A percentile compares a stretch with the other conserved stretches of the same genome.
phyloP scores from a whole-genome alignment of 2,113 vertebrate species.

The Pedetes capensis region DNA sequence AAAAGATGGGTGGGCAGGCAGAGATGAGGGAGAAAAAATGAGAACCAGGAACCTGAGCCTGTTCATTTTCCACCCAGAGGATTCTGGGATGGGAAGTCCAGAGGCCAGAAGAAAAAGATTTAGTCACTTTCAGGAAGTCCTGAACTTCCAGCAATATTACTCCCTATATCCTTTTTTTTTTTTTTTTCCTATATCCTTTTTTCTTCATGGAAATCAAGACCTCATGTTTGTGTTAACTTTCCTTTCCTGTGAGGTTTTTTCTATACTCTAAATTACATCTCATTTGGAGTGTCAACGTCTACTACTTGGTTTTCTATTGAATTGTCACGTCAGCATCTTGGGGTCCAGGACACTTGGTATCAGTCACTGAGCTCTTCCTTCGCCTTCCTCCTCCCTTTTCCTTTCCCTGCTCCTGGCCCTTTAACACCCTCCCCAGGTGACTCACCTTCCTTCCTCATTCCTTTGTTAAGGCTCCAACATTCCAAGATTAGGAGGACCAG shows the following conservation, averaged over 20 bases:
- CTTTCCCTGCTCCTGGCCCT: conserved; percentile 39
- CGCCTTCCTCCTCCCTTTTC: background rate
- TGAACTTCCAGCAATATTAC: conserved; percentile 16
- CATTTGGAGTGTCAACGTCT: background rate
- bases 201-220: conserved; percentile 11
- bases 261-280: background rate
- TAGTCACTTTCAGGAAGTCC: conserved; percentile 30
- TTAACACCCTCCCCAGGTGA: conserved; percentile 74
- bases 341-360: background rate
- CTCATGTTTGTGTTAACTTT: background rate
- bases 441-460: conserved; percentile 79
- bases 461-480: conserved; percentile 74
- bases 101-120: conserved; percentile 14
- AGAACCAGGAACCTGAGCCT: background rate
- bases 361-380: background rate
- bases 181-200: background rate
- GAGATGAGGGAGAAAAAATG: background rate
- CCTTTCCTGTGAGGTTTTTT: background rate
- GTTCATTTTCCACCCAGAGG: background rate
- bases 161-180: background rate
- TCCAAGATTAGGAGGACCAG: conserved; percentile 57
- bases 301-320: background rate
- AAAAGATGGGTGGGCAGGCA: background rate
- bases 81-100: conserved; percentile 10
- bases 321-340: background rate